phyloP scores from a whole-genome alignment of 2,888 invertebrate genomes.

The Leucoptera coffeella region DNA sequence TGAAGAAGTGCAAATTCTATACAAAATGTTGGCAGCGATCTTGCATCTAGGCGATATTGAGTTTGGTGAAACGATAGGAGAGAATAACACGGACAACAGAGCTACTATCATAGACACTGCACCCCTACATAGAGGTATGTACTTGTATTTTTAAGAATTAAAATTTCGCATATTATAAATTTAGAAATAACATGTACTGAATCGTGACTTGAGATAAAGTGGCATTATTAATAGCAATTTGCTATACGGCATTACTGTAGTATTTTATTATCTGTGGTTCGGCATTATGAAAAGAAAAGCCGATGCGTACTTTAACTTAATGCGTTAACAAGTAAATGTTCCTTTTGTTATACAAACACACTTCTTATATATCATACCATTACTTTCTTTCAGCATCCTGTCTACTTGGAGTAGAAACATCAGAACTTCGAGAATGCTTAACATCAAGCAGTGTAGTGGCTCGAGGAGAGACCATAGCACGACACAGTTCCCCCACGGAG shows the following conservation, averaged over 20 bases:
- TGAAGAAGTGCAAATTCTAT: constrained; percentile 67
- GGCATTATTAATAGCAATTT: too few relatives aligned
- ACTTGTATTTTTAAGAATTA: too few relatives aligned
- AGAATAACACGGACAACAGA: constrained; percentile 66
- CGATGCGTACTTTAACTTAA: too few relatives aligned
- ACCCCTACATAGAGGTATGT: constrained; percentile 59
- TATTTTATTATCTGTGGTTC: too few relatives aligned
- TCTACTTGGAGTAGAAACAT: constrained; percentile 64
- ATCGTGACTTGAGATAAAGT: too few relatives aligned
- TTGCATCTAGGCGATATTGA: constrained; percentile 74
- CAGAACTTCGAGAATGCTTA: constrained; percentile 67
- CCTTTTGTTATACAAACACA: too few relatives aligned
- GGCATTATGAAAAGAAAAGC: too few relatives aligned
- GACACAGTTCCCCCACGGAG: constrained; percentile 66
- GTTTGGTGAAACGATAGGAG: constrained; percentile 62
- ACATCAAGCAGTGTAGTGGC: constrained; percentile 74
- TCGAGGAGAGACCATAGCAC: constrained; percentile 70
- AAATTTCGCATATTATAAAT: too few relatives aligned
- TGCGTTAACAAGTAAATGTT: too few relatives aligned
- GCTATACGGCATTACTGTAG: too few relatives aligned
- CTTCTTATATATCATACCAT: too few relatives aligned
- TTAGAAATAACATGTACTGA: too few relatives aligned
- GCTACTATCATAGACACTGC: constrained; percentile 61
- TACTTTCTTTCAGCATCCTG: constrained; percentile 55
- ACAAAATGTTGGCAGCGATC: constrained; percentile 69